phyloP scores from a whole-genome alignment of 1,140 invertebrate species.

The Lepidotrigona ventralis region DNA sequence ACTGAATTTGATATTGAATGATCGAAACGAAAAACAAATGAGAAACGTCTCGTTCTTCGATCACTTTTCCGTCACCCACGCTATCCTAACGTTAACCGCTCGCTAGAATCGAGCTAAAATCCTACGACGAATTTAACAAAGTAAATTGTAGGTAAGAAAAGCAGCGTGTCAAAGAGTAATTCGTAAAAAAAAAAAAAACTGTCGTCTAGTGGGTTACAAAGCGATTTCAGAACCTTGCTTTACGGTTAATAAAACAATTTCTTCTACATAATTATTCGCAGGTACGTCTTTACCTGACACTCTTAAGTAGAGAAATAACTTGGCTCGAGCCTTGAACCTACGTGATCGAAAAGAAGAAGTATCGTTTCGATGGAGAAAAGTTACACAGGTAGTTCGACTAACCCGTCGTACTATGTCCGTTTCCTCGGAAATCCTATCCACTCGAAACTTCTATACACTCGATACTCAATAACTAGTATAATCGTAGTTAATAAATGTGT shows the following conservation, averaged over 20 bases:
- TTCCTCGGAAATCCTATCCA: not conserved
- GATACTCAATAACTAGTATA: not conserved
- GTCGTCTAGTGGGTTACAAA: not conserved
- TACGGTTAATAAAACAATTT: slow-evolving; percentile 14
- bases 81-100: not conserved
- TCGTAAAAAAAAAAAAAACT: no score
- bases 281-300: slow-evolving; percentile 30
- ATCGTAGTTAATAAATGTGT: not conserved
- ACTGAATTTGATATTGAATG: no score
- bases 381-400: slow-evolving; percentile 1
- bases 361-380: slow-evolving; percentile 16
- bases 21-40: no score
- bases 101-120: not conserved
- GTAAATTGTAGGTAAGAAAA: no score
- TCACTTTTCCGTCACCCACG: no score
- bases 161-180: not conserved
- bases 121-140: not conserved
- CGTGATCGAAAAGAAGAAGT: not conserved
- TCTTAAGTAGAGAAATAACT: not conserved
- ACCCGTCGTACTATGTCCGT: not conserved
- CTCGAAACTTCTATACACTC: not conserved
- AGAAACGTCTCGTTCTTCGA: no score
- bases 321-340: not conserved
- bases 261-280: slow-evolving; percentile 8
- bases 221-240: not conserved